Conservation (phyloP, 2,113 vertebrate species). For the Prunella himalayana region DNA sequence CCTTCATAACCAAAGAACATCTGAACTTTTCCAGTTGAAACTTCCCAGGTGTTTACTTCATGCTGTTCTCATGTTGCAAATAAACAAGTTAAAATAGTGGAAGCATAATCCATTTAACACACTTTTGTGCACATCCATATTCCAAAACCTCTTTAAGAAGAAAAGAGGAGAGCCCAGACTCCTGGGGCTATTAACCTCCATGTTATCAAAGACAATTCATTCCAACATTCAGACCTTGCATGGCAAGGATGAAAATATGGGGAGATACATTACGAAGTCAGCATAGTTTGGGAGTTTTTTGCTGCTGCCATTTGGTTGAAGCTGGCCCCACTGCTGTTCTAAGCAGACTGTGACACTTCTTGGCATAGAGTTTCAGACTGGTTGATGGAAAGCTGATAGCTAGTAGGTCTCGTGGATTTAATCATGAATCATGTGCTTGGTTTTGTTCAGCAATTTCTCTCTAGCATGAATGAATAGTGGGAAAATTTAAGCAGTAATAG, state of each 20-base stretch:
- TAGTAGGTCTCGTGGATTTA: neutral
- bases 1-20: neutral
- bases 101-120: conserved; percentile 4
- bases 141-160: neutral
- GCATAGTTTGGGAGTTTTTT: neutral
- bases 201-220: neutral
- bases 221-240: neutral
- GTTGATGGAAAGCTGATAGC: conserved; percentile 36
- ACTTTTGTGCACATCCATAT: neutral
- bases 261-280: neutral
- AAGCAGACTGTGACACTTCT: conserved; percentile 52
- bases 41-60: conserved; percentile 30
- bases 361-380: conserved; percentile 7
- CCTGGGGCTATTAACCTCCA: neutral
- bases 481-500: neutral
- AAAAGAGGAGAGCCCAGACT: neutral
- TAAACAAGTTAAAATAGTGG: conserved; percentile 18
- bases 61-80: neutral
- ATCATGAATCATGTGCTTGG: neutral
- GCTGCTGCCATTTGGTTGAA: neutral
- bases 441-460: conserved; percentile 15
- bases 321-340: neutral
- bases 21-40: neutral
- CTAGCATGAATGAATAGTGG: neutral
- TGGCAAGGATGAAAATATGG: neutral